phyloP scores from a whole-genome alignment of 2,888 invertebrate species.

The Cephus nigrinus region DNA sequence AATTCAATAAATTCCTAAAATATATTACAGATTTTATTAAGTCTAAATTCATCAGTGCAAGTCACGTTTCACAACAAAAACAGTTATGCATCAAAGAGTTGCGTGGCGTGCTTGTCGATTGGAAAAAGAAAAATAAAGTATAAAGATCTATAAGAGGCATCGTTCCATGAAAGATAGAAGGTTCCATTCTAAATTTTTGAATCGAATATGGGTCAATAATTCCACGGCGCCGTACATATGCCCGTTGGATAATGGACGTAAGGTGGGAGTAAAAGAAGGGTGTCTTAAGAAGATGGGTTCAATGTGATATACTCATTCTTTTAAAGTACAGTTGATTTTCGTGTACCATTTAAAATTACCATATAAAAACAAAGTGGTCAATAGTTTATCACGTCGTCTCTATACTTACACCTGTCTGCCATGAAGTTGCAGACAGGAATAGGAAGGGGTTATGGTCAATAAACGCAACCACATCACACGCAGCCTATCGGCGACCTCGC shows the following conservation, averaged over 20 bases:
- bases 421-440: conserved; percentile 49
- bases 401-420: conserved; percentile 6
- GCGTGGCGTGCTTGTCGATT: neutral
- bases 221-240: neutral
- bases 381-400: neutral
- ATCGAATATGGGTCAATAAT: neutral
- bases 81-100: neutral
- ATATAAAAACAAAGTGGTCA: neutral
- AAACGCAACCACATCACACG: conserved; percentile 64
- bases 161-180: neutral
- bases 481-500: conserved; percentile 62
- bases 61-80: neutral
- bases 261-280: neutral
- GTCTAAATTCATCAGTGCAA: neutral
- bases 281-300: neutral
- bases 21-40: neutral
- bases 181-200: neutral
- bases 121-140: neutral
- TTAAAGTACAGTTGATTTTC: neutral
- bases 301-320: neutral
- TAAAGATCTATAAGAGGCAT: neutral
- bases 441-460: conserved; percentile 66
- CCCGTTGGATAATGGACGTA: neutral
- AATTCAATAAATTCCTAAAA: neutral
- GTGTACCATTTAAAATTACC: neutral